phyloP scores from a whole-genome alignment of 2,113 vertebrate genomes.

The Amblyornis subalaris region DNA sequence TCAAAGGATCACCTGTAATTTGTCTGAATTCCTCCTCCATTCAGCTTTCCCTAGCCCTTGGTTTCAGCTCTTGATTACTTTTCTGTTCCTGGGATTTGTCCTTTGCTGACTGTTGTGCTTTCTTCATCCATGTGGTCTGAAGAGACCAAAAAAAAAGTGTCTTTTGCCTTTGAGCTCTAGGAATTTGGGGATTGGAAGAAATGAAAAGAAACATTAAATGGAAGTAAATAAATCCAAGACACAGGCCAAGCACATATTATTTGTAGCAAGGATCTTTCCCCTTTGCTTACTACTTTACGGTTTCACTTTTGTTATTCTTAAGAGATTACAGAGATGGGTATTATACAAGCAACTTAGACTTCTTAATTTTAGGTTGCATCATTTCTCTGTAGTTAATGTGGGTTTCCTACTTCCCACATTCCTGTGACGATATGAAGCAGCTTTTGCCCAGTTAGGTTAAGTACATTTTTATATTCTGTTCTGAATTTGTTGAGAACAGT shows the following conservation, averaged over 20 bases:
- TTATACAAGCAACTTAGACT: not conserved
- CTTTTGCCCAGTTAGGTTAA: not conserved
- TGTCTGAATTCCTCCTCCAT: not conserved
- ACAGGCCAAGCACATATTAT: not conserved
- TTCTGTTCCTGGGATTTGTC: not conserved
- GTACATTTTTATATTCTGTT: not conserved
- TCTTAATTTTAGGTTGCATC: not conserved
- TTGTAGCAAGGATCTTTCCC: not conserved
- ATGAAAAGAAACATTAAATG: not conserved
- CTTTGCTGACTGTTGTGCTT: not conserved
- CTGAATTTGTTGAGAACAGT: not conserved
- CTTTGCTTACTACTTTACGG: not conserved
- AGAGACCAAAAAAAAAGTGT: not conserved
- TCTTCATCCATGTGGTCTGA: not conserved
- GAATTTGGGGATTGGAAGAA: not conserved
- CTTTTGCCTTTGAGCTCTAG: not conserved
- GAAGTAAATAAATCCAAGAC: not conserved
- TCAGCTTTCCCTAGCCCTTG: not conserved
- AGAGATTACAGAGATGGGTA: not conserved
- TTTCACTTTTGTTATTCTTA: not conserved
- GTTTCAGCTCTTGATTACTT: not conserved
- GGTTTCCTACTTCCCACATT: not conserved
- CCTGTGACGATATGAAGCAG: not conserved
- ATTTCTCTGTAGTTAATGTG: not conserved
- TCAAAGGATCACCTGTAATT: not conserved